Evolutionary conservation across 2,113 vertebrate species (phyloP).

Genomic region (Percopsis transmontana): DNA sequence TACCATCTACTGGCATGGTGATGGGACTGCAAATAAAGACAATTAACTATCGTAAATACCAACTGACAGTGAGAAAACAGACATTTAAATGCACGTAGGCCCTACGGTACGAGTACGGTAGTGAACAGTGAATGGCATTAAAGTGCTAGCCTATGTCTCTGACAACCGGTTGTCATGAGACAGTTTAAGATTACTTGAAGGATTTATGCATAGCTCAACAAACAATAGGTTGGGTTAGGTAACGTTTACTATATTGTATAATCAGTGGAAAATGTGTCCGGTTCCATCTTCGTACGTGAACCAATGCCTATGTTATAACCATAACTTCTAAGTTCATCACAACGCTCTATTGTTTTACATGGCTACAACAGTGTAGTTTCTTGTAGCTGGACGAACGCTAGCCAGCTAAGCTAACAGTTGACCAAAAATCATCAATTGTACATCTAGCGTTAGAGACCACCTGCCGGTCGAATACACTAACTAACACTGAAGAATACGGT

Average conservation of each 20-base stretch:
- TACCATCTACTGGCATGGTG: constrained; percentile 75
- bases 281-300: too few species aligned
- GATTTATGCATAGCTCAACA: not conserved
- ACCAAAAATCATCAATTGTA: constrained; percentile 15
- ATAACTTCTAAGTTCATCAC: not conserved
- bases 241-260: not conserved
- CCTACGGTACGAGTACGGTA: too few species aligned
- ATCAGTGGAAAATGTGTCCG: too few species aligned
- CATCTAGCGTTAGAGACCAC: not conserved
- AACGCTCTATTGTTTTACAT: constrained; percentile 61
- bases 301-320: not conserved
- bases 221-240: not conserved
- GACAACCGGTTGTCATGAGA: too few species aligned
- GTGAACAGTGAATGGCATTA: too few species aligned
- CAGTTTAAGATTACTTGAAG: too few species aligned
- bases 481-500: accelerated
- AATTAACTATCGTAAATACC: constrained; percentile 3
- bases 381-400: constrained; percentile 17
- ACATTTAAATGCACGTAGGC: not conserved
- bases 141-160: too few species aligned
- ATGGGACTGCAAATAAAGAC: constrained; percentile 47
- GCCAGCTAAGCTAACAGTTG: constrained; percentile 53
- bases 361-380: constrained; percentile 2
- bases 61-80: not conserved
- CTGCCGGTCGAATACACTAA: not conserved